phyloP scores from a whole-genome alignment of 2,113 vertebrate genomes.

The Atherinomorus stipes region DNA sequence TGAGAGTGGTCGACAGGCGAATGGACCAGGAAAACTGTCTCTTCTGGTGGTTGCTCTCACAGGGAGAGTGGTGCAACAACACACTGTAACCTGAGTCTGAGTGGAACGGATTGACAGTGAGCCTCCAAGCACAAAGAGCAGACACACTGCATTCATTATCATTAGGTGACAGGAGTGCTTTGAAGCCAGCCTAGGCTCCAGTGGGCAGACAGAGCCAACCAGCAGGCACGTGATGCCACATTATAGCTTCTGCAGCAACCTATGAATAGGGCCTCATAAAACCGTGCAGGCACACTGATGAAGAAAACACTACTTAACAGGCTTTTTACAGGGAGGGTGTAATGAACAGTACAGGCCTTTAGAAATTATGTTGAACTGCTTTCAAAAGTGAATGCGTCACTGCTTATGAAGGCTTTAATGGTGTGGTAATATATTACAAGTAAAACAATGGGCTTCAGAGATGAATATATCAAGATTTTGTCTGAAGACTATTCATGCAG shows the following conservation, averaged over 20 bases:
- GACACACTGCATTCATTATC: slow-evolving; percentile 74
- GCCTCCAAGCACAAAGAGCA: slow-evolving; percentile 59
- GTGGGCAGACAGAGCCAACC: slow-evolving; percentile 50
- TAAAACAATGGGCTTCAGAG: not conserved
- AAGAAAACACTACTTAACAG: slow-evolving; percentile 32
- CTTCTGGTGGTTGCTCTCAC: slow-evolving; percentile 10
- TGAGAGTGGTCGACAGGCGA: not conserved
- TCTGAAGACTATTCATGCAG: not conserved
- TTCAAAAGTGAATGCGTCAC: slow-evolving; percentile 6
- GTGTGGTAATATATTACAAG: not conserved
- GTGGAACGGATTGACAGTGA: slow-evolving; percentile 69
- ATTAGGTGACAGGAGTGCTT: slow-evolving; percentile 70
- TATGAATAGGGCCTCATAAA: slow-evolving; percentile 40
- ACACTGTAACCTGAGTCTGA: slow-evolving; percentile 66
- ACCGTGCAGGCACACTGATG: slow-evolving; percentile 24
- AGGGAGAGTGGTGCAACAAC: slow-evolving; percentile 8
- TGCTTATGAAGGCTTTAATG: not conserved
- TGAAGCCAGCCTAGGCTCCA: slow-evolving; percentile 65
- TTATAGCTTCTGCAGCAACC: slow-evolving; percentile 34
- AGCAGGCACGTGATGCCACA: slow-evolving; percentile 43
- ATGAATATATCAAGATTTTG: not conserved
- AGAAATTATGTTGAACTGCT: slow-evolving; percentile 14
- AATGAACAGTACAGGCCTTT: slow-evolving; percentile 19
- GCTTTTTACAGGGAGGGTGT: slow-evolving; percentile 14
- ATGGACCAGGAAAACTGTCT: slow-evolving; percentile 15